phyloP scores from a whole-genome alignment of 2,113 vertebrate genomes.

The Cyphomyrus plagiostoma region DNA sequence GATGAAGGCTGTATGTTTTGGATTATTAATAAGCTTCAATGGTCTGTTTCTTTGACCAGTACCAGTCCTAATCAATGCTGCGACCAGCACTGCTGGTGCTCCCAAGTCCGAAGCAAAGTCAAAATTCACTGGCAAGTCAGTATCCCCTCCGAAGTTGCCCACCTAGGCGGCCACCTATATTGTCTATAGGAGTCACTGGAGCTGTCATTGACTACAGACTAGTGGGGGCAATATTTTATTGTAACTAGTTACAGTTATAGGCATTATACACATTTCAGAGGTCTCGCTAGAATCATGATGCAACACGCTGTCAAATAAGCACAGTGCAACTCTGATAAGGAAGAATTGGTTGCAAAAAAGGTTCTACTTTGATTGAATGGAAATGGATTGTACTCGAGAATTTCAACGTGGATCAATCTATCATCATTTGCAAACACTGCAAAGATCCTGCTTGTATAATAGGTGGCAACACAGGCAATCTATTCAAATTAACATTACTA shows the following conservation, averaged over 20 bases:
- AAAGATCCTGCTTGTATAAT: neutral
- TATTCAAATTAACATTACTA: neutral
- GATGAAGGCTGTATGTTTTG: too few relatives aligned
- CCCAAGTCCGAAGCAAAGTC: too few relatives aligned
- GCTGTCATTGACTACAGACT: neutral
- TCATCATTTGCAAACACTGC: neutral
- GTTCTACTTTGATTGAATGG: neutral
- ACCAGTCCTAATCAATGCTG: too few relatives aligned
- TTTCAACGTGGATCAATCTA: neutral
- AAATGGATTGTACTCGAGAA: neutral
- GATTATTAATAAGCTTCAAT: too few relatives aligned
- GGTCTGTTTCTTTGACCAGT: too few relatives aligned
- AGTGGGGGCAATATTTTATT: neutral
- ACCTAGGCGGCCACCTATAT: neutral
- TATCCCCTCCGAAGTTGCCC: neutral
- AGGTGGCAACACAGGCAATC: neutral
- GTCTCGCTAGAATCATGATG: neutral
- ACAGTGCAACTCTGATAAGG: neutral
- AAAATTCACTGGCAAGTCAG: neutral
- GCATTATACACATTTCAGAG: neutral
- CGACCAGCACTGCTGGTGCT: too few relatives aligned
- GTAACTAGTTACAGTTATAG: neutral
- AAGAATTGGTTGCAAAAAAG: neutral
- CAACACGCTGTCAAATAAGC: neutral
- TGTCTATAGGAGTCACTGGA: neutral